phyloP scores from a whole-genome alignment of 2,113 vertebrate genomes.

The Corythaixoides concolor region DNA sequence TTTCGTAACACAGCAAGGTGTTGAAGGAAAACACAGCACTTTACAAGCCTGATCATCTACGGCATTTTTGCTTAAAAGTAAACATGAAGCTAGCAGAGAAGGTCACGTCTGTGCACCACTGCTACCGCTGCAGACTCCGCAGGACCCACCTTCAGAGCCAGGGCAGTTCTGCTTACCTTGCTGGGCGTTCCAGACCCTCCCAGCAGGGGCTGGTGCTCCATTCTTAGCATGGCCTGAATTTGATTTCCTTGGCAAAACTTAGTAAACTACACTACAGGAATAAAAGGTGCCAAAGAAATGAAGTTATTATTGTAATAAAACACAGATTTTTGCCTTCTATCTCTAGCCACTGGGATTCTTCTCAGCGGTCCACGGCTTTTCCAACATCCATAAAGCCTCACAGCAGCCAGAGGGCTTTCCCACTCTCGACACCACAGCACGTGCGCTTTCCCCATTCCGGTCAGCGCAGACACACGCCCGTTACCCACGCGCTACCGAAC shows the following conservation, averaged over 20 bases:
- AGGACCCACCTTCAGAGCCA: not conserved
- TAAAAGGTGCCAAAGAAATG: not conserved
- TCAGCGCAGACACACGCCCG: too few species aligned
- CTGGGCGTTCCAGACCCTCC: not conserved
- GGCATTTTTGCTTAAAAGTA: not conserved
- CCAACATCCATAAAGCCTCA: accelerated
- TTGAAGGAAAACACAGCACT: not conserved
- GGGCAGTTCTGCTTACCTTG: constrained; percentile 36
- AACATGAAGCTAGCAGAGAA: not conserved
- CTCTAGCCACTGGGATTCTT: not conserved
- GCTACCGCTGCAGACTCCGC: not conserved
- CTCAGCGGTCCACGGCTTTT: not conserved
- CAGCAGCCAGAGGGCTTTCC: not conserved
- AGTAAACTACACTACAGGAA: not conserved
- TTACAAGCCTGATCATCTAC: not conserved
- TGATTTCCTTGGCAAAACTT: constrained; percentile 11
- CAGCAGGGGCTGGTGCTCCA: constrained; percentile 54
- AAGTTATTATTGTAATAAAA: not conserved
- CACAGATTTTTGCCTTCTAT: not conserved
- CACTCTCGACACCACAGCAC: accelerated
- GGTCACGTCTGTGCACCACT: not conserved
- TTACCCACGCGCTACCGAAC: too few species aligned
- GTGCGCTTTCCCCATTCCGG: too few species aligned
- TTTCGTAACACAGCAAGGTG: too few species aligned
- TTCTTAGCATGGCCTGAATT: not conserved